phyloP scores from a whole-genome alignment of 92 coral and sea anemone species.

The Palythoa caribaeorum region DNA sequence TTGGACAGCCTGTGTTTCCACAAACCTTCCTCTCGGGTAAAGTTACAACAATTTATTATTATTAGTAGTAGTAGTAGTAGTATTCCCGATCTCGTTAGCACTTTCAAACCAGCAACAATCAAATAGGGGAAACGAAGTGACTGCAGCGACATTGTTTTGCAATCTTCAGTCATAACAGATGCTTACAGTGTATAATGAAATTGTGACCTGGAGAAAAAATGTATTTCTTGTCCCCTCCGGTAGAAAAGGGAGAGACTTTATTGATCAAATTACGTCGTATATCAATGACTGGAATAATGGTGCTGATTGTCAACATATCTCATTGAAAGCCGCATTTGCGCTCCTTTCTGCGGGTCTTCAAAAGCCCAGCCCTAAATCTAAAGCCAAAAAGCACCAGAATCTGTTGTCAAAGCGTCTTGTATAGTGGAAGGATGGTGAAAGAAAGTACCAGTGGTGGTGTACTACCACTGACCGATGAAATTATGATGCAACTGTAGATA shows the following conservation, averaged over 20 bases:
- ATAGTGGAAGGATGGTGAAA: background rate
- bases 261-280: background rate
- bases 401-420: constrained; percentile 9
- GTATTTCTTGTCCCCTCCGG: constrained; percentile 55
- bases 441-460: no score
- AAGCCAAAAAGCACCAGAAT: background rate
- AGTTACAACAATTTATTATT: no score
- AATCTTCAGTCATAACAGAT: constrained; percentile 47
- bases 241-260: constrained; percentile 47
- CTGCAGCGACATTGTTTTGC: no score
- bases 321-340: constrained; percentile 20
- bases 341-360: constrained; percentile 18
- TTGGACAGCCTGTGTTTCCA: no score
- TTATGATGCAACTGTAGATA: no score
- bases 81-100: no score
- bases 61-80: no score
- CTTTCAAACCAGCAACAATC: no score
- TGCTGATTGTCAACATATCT: constrained; percentile 1
- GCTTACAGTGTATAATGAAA: constrained; percentile 56
- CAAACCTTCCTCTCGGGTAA: no score
- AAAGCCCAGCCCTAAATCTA: background rate
- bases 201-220: constrained; percentile 31
- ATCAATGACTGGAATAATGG: no score
- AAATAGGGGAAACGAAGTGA: no score
- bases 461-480: no score